A percentile compares a stretch with the other conserved stretches of the same genome.
These are phyloP conservation scores for Apocheima hispidaria DNA, from an alignment of 2,888 invertebrate species.

Conservation along the genomic window DNA sequence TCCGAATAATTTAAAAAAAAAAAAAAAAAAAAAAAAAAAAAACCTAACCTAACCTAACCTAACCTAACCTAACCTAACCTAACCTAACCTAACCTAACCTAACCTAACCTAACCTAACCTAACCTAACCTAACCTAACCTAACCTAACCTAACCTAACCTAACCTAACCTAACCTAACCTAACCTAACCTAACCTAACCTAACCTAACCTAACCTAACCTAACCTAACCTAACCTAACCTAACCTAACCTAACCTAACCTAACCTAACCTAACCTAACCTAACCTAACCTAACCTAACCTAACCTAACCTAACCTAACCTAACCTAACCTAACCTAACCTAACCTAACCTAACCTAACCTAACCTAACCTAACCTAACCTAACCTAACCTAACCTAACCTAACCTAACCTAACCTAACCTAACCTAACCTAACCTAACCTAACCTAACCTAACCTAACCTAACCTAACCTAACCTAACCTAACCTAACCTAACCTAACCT, in stretches of 20 bases:
- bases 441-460: too few relatives aligned
- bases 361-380: neutral
- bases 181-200: slow-evolving; percentile 40
- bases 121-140: slow-evolving; percentile 37
- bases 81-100: slow-evolving; percentile 42
- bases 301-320: neutral
- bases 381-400: neutral
- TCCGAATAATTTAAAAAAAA: too few relatives aligned
- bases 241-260: slow-evolving; percentile 8
- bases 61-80: slow-evolving; percentile 45
- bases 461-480: too few relatives aligned
- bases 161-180: slow-evolving; percentile 32
- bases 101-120: slow-evolving; percentile 41
- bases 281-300: slow-evolving; percentile 3
- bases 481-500: too few relatives aligned
- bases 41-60: slow-evolving; percentile 21
- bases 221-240: slow-evolving; percentile 4
- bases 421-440: neutral
- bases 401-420: neutral
- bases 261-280: slow-evolving; percentile 19
- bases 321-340: neutral
- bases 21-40: too few relatives aligned
- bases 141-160: slow-evolving; percentile 2
- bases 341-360: neutral
- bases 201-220: slow-evolving; percentile 5